Evolutionary conservation across 2,797 vertebrate species (phyloP), one percentile per base, ranked within the genome.

Genomic region (Falco cherrug): DNA sequence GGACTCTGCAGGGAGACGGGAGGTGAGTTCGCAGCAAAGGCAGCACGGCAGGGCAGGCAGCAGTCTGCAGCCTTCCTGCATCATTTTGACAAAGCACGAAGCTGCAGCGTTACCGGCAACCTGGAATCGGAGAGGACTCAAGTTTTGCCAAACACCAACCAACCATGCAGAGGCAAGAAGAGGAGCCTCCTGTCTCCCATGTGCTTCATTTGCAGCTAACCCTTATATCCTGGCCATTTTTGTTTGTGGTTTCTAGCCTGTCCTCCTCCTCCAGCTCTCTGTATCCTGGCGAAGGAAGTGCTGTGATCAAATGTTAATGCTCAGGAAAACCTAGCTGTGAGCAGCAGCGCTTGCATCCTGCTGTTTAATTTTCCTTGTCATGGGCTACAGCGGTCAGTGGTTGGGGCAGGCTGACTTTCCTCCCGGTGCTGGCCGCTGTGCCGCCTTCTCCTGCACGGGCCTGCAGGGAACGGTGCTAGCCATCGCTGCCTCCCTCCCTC

Each of bases 401-500:
- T 13, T 47, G 54, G 41, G 69, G 9, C 67, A 65, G 70, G 28
- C 29, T 81, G 41, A n/a, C 43, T 45, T 84, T n/a, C 22, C 68
- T 87, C 12, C 26, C 65, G 1, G 0, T 8, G 37, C 48, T 2
- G 0, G 41, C 65, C 0, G 0, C 64, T 15, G 15, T n/a, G 24
- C 39, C 16, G 1, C 71, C 63, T 86, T 70, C 45, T 43, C 41
- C 41, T 21, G 59, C 54, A 5, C 11, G 0, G 24, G 22, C 53
- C 67, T 83, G 53, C 10, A 7, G 84, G 53, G 53, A 87, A 16
- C 82, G 20, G 9, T 39, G 70, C 43, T 45, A 15, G 37, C 37
- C 37, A 39, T 39, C 37, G 29, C 87, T 87, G 39, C 69, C 86
- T 84, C 48, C 79, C 84, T 74, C 4, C 9, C 57, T 76, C 25